Conservation (phyloP, 2,113 vertebrate species). For the Catharus bicknelli region DNA sequence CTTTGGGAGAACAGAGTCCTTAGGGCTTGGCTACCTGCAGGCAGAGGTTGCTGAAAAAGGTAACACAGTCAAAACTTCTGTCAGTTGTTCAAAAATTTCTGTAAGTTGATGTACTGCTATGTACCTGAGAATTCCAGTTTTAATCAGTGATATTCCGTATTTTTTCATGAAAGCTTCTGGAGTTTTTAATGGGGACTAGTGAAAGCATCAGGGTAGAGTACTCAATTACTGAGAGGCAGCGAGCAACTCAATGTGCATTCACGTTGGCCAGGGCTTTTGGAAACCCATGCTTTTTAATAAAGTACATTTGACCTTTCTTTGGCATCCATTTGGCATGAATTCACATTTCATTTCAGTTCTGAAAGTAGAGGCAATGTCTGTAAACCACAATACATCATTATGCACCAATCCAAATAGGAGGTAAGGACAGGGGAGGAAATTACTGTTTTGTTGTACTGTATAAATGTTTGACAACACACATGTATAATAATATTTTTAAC, state of each 20-base stretch:
- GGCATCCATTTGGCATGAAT: slow-evolving; percentile 8
- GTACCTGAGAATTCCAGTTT: not conserved
- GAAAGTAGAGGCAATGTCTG: not conserved
- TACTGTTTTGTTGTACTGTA: not conserved
- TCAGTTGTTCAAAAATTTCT: not conserved
- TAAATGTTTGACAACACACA: not conserved
- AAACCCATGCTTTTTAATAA: not conserved
- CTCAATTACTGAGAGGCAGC: not conserved
- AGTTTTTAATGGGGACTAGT: not conserved
- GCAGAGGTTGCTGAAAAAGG: not conserved
- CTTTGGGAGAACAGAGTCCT: not conserved
- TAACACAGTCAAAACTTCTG: not conserved
- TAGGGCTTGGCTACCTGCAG: not conserved
- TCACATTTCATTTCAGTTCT: slow-evolving; percentile 22
- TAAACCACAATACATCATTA: not conserved
- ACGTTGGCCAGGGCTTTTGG: not conserved
- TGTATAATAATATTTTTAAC: not conserved
- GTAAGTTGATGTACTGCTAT: not conserved
- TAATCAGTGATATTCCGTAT: not conserved
- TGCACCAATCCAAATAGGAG: not conserved
- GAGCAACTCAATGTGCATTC: not conserved
- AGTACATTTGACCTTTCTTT: not conserved
- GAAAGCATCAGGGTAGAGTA: not conserved
- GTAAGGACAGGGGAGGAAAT: not conserved
- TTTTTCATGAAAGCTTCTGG: not conserved